Conservation (phyloP, 2,113 vertebrate genomes). For the Porphyrio hochstetteri region DNA sequence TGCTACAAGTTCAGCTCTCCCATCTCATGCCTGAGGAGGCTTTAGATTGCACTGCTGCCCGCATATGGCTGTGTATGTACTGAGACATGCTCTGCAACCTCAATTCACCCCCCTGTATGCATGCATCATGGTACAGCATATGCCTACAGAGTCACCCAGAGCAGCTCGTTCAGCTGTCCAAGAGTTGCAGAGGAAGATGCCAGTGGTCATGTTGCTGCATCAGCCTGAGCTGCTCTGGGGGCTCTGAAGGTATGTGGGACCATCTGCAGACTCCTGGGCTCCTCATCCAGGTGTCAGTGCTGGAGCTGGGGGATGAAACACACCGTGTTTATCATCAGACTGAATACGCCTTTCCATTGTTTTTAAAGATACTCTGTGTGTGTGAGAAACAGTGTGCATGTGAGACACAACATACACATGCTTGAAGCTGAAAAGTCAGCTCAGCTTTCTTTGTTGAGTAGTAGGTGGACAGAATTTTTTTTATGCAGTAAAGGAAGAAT, state of each 20-base stretch:
- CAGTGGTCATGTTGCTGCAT: rapidly evolving
- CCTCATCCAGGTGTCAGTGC: not conserved
- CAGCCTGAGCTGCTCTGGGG: not conserved
- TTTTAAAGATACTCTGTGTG: not conserved
- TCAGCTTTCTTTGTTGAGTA: not conserved
- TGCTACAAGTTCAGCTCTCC: not conserved
- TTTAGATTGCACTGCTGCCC: not conserved
- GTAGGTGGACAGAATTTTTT: not conserved
- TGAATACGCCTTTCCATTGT: not conserved
- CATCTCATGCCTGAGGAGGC: not conserved
- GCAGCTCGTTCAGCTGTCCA: not conserved
- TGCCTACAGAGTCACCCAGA: not conserved
- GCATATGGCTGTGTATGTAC: rapidly evolving
- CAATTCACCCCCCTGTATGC: not conserved
- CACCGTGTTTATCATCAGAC: not conserved
- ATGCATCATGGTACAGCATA: not conserved
- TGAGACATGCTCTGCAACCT: not conserved
- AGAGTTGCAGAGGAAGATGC: not conserved
- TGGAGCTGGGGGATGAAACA: not conserved
- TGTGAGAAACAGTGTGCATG: not conserved
- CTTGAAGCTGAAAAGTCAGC: not conserved
- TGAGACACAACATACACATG: not conserved
- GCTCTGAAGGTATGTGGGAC: not conserved
- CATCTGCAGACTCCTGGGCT: not conserved
- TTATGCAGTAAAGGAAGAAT: not conserved